A percentile compares a stretch with the other conserved stretches of the same genome.
Evolutionary conservation across 2,888 invertebrate genomes (phyloP).

Genomic region (Tuberolachnus salignus): DNA sequence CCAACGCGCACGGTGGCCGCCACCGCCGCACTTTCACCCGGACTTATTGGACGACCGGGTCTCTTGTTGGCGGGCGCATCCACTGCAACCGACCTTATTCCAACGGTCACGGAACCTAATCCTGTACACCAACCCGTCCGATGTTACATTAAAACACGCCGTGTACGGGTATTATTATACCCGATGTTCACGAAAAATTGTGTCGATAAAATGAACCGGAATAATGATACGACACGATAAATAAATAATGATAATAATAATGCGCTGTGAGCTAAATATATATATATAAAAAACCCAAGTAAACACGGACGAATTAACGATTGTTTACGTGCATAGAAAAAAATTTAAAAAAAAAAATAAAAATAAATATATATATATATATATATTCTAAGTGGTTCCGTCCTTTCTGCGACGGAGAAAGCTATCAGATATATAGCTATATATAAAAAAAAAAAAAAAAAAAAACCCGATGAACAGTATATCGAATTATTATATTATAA

Average conservation of each 20-base stretch:
- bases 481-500: constrained; percentile 19
- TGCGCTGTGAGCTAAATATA: constrained; percentile 22
- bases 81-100: constrained; percentile 41
- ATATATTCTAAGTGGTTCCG: constrained; percentile 21
- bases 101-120: constrained; percentile 21
- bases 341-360: too few relatives aligned
- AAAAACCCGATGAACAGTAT: background rate
- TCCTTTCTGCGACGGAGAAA: constrained; percentile 16
- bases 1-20: too few relatives aligned
- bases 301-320: constrained; percentile 21
- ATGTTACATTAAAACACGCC: too few relatives aligned
- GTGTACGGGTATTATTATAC: too few relatives aligned
- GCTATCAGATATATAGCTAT: constrained; percentile 6
- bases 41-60: constrained; percentile 30
- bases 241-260: background rate
- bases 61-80: constrained; percentile 24
- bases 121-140: background rate
- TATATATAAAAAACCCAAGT: background rate
- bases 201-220: constrained; percentile 42
- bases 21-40: constrained; percentile 33
- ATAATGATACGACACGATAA: constrained; percentile 22
- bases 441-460: too few relatives aligned
- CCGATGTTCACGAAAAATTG: background rate
- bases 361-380: background rate
- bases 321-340: constrained; percentile 28